Evolutionary conservation across 2,888 invertebrate genomes (phyloP), one percentile per base, ranked within the genome.

Genomic region (Pycnomerus fuliginosus): DNA sequence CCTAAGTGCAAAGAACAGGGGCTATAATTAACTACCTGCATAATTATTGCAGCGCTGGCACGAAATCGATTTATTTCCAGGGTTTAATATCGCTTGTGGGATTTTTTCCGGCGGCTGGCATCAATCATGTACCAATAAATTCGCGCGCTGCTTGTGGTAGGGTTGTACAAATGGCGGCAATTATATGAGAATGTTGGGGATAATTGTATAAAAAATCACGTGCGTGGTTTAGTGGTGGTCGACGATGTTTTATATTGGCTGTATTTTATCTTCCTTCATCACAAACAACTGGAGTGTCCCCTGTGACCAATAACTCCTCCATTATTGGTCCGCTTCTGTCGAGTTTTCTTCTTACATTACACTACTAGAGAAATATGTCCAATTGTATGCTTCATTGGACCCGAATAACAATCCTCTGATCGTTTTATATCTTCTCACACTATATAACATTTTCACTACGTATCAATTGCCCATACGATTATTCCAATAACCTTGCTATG

Each of bases 241-340:
- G 23, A 20, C 30, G 43, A 43, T 34, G 31, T 44, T 49, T 53
- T 51, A 51, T 50, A 48, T 52, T 49, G 50, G 44, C 39, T 38
- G 46, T 52, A 52, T 50, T 50, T 50, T 42, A 43, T 47, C 44
- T 35, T 36, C 39, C 43, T 42, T 47, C 55, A 52, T 52, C 50
- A 45, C 50, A 48, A 52, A 48, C 48, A 52, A 48, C 50, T 48
- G 43, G 36, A 35, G 51, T 35, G 39, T 52, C 52, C 48, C 52
- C 38, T 25, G 49, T 27, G 53, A 44, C 51, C 48, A 48, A 50
- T 56, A 56, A 52, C 51, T 56, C 50, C 32, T 29, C 43, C 50
- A 51, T 51, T 52, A 56, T 56, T 48, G 52, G 50, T 46, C 39
- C 41, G 49, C 50, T 51, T 48, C 43, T 38, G 41, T 47, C 47